These are phyloP conservation scores for Hylaeus volcanicus DNA, from an alignment of 1,140 invertebrate species.

Conservation along the genomic window DNA sequence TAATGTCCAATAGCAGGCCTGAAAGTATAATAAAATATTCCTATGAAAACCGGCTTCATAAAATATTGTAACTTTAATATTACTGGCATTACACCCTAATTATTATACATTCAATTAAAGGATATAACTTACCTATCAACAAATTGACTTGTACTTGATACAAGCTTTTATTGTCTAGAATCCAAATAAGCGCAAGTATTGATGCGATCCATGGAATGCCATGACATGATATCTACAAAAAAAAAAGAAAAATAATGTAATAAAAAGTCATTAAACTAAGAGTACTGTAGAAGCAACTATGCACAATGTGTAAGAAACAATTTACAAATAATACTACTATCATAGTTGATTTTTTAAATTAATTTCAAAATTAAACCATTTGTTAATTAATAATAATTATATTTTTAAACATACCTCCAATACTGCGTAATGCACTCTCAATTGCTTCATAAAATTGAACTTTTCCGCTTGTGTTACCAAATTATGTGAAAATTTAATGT, in stretches of 20 bases:
- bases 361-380: slow-evolving; percentile 13
- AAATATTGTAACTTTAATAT: background rate
- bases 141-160: slow-evolving; percentile 93
- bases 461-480: slow-evolving; percentile 83
- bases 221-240: slow-evolving; percentile 90
- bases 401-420: slow-evolving; percentile 83
- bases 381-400: background rate
- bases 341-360: background rate
- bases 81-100: background rate
- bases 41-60: slow-evolving; percentile 10
- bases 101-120: background rate
- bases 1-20: slow-evolving; percentile 93
- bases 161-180: slow-evolving; percentile 83
- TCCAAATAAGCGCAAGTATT: slow-evolving; percentile 88
- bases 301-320: too few relatives aligned
- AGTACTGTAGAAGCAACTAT: too few relatives aligned
- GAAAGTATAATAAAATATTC: slow-evolving; percentile 72
- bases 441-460: slow-evolving; percentile 82
- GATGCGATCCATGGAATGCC: slow-evolving; percentile 91
- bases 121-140: slow-evolving; percentile 85
- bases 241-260: slow-evolving; percentile 52
- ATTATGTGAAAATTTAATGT: slow-evolving; percentile 84
- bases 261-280: too few relatives aligned
- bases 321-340: background rate
- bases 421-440: slow-evolving; percentile 84